Evolutionary conservation across 23 tunicate species (phyloP).

Genomic region (Ascidia mentula): DNA sequence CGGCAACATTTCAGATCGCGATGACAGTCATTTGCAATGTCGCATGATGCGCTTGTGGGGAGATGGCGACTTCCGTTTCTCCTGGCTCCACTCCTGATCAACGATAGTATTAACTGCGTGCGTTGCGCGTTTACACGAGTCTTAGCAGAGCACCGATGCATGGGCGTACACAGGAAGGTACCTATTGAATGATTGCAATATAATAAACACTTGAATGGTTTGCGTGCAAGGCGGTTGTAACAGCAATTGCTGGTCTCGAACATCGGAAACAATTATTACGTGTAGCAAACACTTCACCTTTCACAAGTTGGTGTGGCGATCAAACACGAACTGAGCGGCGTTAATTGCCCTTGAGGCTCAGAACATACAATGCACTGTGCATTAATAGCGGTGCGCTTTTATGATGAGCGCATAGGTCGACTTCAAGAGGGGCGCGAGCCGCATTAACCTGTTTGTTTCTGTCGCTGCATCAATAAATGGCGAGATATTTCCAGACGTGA

Average conservation of each 20-base stretch:
- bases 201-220: no score
- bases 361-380: conserved; percentile 6
- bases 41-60: conserved; percentile 8
- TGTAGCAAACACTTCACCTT: conserved; percentile 5
- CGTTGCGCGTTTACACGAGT: no score
- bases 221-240: not conserved
- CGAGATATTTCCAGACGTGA: not conserved
- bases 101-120: not conserved
- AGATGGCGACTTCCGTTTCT: not conserved
- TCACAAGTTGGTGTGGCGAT: not conserved
- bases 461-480: not conserved
- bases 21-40: conserved; percentile 6
- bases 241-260: not conserved
- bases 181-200: not conserved
- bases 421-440: not conserved
- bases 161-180: no score
- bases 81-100: not conserved
- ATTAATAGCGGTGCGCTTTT: conserved; percentile 9
- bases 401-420: not conserved
- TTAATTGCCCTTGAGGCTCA: conserved; percentile 1
- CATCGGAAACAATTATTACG: not conserved
- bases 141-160: no score
- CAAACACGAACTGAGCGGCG: not conserved
- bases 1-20: conserved; percentile 6
- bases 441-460: not conserved